Evolutionary conservation across 2,113 vertebrate genomes (phyloP).

Genomic region (Pseudonaja textilis): DNA sequence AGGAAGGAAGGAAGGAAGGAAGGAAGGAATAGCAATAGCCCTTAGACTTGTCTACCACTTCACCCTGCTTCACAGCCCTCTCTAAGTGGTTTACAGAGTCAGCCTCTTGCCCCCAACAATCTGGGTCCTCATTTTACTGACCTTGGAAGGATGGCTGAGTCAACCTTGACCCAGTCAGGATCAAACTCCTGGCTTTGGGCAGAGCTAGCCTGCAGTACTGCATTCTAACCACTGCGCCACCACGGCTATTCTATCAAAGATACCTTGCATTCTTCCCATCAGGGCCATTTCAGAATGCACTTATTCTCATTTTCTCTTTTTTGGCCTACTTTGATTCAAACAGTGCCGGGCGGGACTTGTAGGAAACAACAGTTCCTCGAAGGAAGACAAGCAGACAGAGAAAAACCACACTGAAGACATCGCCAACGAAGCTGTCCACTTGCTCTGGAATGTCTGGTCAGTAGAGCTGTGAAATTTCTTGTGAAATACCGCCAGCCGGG

Average conservation of each 20-base stretch:
- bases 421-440: conserved; percentile 88
- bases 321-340: conserved; percentile 45
- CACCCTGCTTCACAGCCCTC: too few relatives aligned
- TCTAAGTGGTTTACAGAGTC: too few relatives aligned
- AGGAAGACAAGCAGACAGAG: conserved; percentile 63
- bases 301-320: background rate
- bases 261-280: background rate
- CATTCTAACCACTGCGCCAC: too few relatives aligned
- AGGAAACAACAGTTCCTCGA: conserved; percentile 57
- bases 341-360: conserved; percentile 80
- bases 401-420: conserved; percentile 81
- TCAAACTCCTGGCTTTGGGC: too few relatives aligned
- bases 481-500: background rate
- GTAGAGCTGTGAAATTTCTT: conserved; percentile 26
- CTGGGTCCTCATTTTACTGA: too few relatives aligned
- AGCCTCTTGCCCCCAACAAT: too few relatives aligned
- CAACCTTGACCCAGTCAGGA: too few relatives aligned
- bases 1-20: too few relatives aligned
- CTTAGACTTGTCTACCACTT: too few relatives aligned
- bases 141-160: too few relatives aligned
- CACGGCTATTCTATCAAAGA: background rate
- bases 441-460: conserved; percentile 97
- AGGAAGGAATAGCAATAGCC: too few relatives aligned
- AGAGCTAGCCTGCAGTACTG: too few relatives aligned
- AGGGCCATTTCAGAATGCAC: background rate